These are phyloP conservation scores for Gerris lacustris DNA, from an alignment of 2,888 invertebrate species.

Conservation along the genomic window DNA sequence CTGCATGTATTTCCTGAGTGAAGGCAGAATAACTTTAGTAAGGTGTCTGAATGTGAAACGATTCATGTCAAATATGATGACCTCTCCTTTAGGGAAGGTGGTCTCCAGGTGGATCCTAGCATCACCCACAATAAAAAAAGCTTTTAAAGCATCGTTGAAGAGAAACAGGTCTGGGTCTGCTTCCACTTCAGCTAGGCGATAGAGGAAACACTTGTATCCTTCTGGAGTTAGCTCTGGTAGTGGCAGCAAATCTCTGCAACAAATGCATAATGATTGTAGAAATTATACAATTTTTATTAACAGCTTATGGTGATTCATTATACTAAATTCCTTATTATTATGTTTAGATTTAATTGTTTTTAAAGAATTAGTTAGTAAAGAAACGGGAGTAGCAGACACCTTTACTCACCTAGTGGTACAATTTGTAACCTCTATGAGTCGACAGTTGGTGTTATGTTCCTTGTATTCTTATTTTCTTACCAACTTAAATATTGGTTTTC, in stretches of 20 bases:
- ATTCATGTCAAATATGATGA: constrained; percentile 58
- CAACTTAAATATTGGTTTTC: too few species aligned
- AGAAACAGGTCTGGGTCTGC: constrained; percentile 51
- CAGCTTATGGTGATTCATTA: too few species aligned
- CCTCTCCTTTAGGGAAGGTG: constrained; percentile 51
- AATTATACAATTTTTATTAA: too few species aligned
- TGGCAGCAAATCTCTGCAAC: constrained; percentile 53
- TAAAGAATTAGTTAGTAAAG: too few species aligned
- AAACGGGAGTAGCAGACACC: too few species aligned
- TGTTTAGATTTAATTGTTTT: too few species aligned
- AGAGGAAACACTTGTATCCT: constrained; percentile 54
- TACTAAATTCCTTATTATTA: too few species aligned
- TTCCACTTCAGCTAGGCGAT: constrained; percentile 44
- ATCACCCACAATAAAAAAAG: constrained; percentile 61
- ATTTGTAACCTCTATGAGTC: too few species aligned
- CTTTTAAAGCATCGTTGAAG: constrained; percentile 53
- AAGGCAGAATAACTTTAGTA: constrained; percentile 43
- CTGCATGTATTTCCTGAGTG: constrained; percentile 56
- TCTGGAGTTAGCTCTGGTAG: constrained; percentile 53
- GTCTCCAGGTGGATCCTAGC: constrained; percentile 47
- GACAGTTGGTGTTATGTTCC: too few species aligned
- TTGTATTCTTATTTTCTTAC: too few species aligned
- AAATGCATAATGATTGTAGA: not conserved
- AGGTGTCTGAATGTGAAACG: constrained; percentile 52
- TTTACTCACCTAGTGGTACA: too few species aligned